Evolutionary conservation across 2,888 invertebrate species (phyloP), one percentile per base, ranked within the genome.

Genomic region (Agrochola litura): DNA sequence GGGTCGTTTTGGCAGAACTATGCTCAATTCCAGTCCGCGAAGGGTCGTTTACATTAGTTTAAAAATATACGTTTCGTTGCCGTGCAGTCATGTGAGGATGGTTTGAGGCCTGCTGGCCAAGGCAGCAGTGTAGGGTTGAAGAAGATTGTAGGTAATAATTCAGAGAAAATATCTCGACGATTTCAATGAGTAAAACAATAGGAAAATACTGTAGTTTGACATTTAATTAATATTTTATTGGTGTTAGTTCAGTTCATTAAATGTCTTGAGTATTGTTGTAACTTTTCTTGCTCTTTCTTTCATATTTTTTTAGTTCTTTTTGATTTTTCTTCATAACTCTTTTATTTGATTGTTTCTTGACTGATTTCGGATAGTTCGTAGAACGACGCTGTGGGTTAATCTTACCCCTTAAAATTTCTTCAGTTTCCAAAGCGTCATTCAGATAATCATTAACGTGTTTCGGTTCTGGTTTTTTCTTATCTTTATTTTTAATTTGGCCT

Each of bases 271-370:
- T 77, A 60, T 14, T 52, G 12, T 46, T 46, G 19, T 46, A 12
- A n/a, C 0, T 64, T 74, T 54, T 83, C 46, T 65, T 79, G 77
- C n/a, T 52, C 14, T 49, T 72, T 56, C 16, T 22, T 72, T 61
- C 41, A 41, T 19, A 8, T 63, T 52, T 65, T 19, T 64, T 43
- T 19, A 5, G 19, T 14, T 22, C 5, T 10, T n/a, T 52, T 14
- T 37, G 6, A 46, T 43, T 74, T 52, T 61, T 73, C 19, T 56
- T 60, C 14, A 6, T 41, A 10, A 5, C 2, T 25, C 2, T 63
- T 67, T 4, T 43, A 2, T 58, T 37, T 46, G 16, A 72, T 69
- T 37, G n/a, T 60, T 52, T 70, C 5, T 0, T 58, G 0, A 16
- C 5, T 56, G 49, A 8, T 65, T 49, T 69, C 43, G 22, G n/a